These are phyloP conservation scores for Luperina nickerlii DNA, from an alignment of 2,888 invertebrate species.

Conservation along the genomic window DNA sequence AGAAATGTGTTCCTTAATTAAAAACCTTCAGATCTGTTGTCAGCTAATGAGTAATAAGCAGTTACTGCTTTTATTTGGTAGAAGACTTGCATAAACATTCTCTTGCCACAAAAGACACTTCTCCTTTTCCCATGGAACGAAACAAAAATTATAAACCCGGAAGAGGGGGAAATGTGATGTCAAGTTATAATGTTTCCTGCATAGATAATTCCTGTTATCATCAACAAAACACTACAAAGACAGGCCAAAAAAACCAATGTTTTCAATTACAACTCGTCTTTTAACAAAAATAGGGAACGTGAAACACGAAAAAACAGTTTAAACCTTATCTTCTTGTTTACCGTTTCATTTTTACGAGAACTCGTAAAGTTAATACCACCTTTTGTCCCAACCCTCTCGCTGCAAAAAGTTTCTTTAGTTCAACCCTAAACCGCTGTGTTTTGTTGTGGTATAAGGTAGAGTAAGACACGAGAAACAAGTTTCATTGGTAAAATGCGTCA, in stretches of 20 bases:
- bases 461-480: conserved; percentile 13
- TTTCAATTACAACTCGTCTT: conserved; percentile 69
- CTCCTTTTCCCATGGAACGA: background rate
- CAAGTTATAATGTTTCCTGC: background rate
- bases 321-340: conserved; percentile 80
- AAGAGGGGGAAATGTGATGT: background rate
- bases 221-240: conserved; percentile 21
- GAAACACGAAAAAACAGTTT: conserved; percentile 72
- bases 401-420: conserved; percentile 68
- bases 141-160: background rate
- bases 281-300: conserved; percentile 56
- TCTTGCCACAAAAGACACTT: background rate
- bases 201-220: conserved; percentile 27
- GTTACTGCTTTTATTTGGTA: background rate
- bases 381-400: conserved; percentile 76
- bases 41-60: background rate
- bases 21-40: background rate
- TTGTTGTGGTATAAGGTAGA: conserved; percentile 52
- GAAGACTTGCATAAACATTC: background rate
- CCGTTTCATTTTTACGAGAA: conserved; percentile 79
- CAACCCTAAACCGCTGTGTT: conserved; percentile 57
- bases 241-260: conserved; percentile 44
- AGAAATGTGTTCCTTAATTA: background rate
- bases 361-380: conserved; percentile 82
- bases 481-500: background rate